Percentiles rank a stretch among this genome's conserved stretches.
These are phyloP conservation scores for Notothenia rossii DNA, from an alignment of 2,113 vertebrate genomes.

Conservation along the genomic window DNA sequence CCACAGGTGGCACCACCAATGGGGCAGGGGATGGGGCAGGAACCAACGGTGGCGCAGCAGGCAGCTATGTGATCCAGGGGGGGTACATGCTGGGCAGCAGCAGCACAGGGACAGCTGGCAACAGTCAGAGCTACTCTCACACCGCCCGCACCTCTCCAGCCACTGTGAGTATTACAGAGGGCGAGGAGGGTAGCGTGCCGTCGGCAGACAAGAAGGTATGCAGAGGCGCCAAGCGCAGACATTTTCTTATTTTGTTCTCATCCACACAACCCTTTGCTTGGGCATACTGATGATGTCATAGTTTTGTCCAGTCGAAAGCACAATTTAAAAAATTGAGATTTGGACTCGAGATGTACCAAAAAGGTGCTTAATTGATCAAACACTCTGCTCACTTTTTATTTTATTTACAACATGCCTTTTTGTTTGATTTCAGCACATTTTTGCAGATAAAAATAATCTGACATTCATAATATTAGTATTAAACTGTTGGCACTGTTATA, in stretches of 20 bases:
- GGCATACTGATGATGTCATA: slow-evolving; percentile 72
- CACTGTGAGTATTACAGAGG: slow-evolving; percentile 92
- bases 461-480: too few species aligned
- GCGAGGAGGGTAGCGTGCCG: slow-evolving; percentile 87
- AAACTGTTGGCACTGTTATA: too few species aligned
- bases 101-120: slow-evolving; percentile 75
- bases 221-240: slow-evolving; percentile 78
- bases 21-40: slow-evolving; percentile 81
- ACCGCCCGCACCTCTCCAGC: slow-evolving; percentile 92
- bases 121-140: slow-evolving; percentile 91
- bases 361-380: too few species aligned
- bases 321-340: slow-evolving; percentile 62
- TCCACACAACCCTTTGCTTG: slow-evolving; percentile 58
- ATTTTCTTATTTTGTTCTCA: slow-evolving; percentile 67
- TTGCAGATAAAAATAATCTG: too few species aligned
- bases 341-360: too few species aligned
- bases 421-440: too few species aligned
- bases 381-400: too few species aligned
- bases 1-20: slow-evolving; percentile 74
- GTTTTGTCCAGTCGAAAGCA: slow-evolving; percentile 76
- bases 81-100: slow-evolving; percentile 90
- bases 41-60: slow-evolving; percentile 76
- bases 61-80: slow-evolving; percentile 93
- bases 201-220: slow-evolving; percentile 90
- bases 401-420: too few species aligned